Evolutionary conservation across 2,888 invertebrate species (phyloP).

Genomic region (Andrena hattorfiana): DNA sequence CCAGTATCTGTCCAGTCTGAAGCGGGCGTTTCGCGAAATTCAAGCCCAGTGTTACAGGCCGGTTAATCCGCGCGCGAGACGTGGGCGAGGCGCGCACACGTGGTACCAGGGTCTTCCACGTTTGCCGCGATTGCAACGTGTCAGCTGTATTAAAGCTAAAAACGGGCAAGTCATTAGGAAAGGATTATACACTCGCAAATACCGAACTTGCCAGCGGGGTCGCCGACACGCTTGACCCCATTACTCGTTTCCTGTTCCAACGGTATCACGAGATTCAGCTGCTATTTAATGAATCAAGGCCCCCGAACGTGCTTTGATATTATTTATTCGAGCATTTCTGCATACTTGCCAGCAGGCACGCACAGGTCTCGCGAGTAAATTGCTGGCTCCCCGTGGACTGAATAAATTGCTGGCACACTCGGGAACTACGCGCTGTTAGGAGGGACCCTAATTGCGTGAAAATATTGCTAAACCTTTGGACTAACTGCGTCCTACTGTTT

Average conservation of each 20-base stretch:
- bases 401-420: constrained; percentile 38
- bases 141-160: constrained; percentile 75
- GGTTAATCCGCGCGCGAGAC: constrained; percentile 34
- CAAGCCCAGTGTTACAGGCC: constrained; percentile 3
- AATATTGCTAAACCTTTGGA: constrained; percentile 12
- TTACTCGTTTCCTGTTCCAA: constrained; percentile 72
- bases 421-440: constrained; percentile 18
- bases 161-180: constrained; percentile 75
- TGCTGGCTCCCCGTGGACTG: neutral
- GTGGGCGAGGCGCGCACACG: constrained; percentile 16
- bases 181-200: constrained; percentile 73
- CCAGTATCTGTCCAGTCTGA: neutral
- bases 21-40: constrained; percentile 1
- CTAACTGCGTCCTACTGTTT: neutral
- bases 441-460: constrained; percentile 27
- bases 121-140: constrained; percentile 53
- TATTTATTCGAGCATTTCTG: constrained; percentile 67
- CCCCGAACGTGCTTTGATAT: constrained; percentile 59
- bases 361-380: constrained; percentile 31
- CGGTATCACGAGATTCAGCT: constrained; percentile 70
- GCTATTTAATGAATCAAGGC: constrained; percentile 72
- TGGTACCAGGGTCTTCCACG: constrained; percentile 14
- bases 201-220: constrained; percentile 57
- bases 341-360: constrained; percentile 33
- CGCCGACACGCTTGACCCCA: constrained; percentile 61